Conservation (phyloP, 2,113 vertebrate species). For the Plectropomus leopardus region DNA sequence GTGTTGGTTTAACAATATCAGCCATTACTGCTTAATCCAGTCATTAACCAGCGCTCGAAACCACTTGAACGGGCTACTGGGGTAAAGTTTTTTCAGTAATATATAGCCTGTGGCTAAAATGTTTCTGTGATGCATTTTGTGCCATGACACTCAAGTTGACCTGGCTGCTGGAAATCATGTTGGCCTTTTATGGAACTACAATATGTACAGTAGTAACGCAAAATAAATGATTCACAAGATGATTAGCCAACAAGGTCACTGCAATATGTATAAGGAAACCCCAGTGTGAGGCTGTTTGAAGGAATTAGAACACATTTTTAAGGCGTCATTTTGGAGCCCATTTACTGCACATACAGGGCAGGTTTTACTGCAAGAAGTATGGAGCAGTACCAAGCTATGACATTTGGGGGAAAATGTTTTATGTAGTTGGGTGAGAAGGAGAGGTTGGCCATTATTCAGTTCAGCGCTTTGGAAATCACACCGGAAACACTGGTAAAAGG, state of each 20-base stretch:
- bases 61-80: background rate
- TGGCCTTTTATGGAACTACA: slow-evolving; percentile 1
- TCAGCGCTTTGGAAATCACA: background rate
- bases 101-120: background rate
- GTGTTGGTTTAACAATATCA: slow-evolving; percentile 45
- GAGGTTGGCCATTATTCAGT: background rate
- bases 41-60: slow-evolving; percentile 1
- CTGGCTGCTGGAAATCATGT: slow-evolving; percentile 6
- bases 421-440: background rate
- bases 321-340: background rate
- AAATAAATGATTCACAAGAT: slow-evolving; percentile 57
- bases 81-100: background rate
- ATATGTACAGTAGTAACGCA: slow-evolving; percentile 16
- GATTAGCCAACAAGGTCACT: slow-evolving; percentile 31
- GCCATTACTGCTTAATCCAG: slow-evolving; percentile 7
- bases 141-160: slow-evolving; percentile 23
- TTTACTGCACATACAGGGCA: slow-evolving; percentile 26
- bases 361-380: slow-evolving; percentile 1
- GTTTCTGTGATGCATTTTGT: background rate
- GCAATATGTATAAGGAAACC: slow-evolving; percentile 31
- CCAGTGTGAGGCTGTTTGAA: slow-evolving; percentile 10
- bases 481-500: background rate
- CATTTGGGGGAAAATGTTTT: background rate
- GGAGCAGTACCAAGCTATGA: background rate
- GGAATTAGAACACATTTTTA: slow-evolving; percentile 33